Evolutionary conservation across 2,113 vertebrate species (phyloP).

Genomic region (Calyptommatus sinebrachiatus): DNA sequence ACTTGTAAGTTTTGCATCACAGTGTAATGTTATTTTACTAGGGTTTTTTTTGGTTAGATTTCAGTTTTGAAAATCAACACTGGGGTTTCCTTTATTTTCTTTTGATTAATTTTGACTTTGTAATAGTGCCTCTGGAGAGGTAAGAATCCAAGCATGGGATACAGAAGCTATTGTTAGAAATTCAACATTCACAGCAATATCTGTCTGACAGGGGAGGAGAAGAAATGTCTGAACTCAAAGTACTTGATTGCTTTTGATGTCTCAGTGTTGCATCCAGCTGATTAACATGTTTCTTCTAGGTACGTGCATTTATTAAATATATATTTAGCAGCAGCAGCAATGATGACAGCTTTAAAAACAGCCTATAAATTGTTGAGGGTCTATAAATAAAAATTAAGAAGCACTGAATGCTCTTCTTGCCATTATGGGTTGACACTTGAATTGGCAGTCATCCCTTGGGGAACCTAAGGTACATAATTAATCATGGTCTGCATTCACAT

Average conservation of each 20-base stretch:
- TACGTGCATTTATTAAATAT: not conserved
- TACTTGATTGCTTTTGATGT: not conserved
- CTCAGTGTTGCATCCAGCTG: not conserved
- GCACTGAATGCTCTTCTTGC: not conserved
- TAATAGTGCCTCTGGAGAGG: conserved; percentile 49
- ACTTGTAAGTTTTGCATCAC: conserved; percentile 50
- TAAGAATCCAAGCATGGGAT: conserved; percentile 46
- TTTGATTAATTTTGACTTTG: conserved; percentile 64
- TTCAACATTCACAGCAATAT: conserved; percentile 34
- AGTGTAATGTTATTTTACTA: conserved; percentile 59
- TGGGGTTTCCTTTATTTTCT: conserved; percentile 57
- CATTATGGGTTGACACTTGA: not conserved
- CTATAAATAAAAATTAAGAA: conserved; percentile 12
- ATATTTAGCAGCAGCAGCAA: not conserved
- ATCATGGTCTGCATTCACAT: conserved; percentile 10
- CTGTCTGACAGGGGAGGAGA: conserved; percentile 4
- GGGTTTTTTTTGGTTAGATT: conserved; percentile 57
- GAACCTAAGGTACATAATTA: not conserved
- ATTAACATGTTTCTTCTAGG: conserved; percentile 30
- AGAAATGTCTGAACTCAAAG: not conserved
- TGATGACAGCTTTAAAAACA: not conserved
- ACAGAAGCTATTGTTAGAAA: conserved; percentile 43
- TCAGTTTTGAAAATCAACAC: conserved; percentile 57
- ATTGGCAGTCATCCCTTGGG: not conserved
- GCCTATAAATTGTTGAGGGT: not conserved